Conservation (phyloP, 2,113 vertebrate genomes). For the Myiopsitta monachus region DNA sequence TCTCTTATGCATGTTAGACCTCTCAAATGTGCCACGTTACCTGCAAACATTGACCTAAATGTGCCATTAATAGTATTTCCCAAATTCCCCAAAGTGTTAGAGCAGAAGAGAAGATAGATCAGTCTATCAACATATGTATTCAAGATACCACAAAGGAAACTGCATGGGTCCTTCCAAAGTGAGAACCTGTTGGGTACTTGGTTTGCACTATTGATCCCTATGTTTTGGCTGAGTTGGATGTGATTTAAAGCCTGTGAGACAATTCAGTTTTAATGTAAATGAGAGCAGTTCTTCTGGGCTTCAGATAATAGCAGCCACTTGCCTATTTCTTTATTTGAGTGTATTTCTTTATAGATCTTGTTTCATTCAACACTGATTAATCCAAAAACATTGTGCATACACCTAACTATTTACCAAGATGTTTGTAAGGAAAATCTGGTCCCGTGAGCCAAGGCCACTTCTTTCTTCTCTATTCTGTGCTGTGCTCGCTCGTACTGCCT, state of each 20-base stretch:
- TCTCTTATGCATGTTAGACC: not conserved
- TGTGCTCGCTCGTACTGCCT: not conserved
- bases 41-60: not conserved
- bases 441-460: not conserved
- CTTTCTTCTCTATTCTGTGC: not conserved
- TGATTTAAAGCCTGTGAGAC: not conserved
- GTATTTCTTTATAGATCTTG: not conserved
- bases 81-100: not conserved
- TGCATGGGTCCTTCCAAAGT: not conserved
- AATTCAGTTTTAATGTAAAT: not conserved
- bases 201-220: not conserved
- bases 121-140: not conserved
- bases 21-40: not conserved
- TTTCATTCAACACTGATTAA: not conserved
- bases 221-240: not conserved
- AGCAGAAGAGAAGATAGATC: not conserved
- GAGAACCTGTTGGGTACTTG: not conserved
- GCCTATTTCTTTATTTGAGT: not conserved
- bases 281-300: not conserved
- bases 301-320: not conserved
- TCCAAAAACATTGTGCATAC: not conserved
- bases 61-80: not conserved
- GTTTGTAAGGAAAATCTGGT: not conserved
- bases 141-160: not conserved
- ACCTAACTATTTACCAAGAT: not conserved